Base-by-base conservation (phyloP, 92 coral and sea anemone genomes). In the Hydrozoanthus gracilis region DNA sequence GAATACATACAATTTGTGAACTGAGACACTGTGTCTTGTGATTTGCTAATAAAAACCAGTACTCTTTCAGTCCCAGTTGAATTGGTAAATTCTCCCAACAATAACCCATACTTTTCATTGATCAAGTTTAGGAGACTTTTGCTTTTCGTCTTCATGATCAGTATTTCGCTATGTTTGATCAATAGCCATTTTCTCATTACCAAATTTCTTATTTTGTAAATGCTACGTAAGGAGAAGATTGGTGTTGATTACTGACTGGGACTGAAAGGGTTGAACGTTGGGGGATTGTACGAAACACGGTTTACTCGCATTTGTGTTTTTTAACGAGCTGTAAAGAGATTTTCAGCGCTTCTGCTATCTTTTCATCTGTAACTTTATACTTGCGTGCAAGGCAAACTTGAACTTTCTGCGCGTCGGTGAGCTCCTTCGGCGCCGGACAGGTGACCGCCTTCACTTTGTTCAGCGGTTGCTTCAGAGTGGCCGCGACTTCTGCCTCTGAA, bases 301-400 rank as follows among this genome's bases (percentile, higher is more conserved):
- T 15, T 72, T 79, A 79, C 13, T 50, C 27, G 62, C 85, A 80
- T 80, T 80, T 80, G 35, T 80, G 74, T 66, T 80, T 80, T 61
- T 65, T 65, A 11, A 80, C 62, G 35, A 80, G 73, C 2, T 64
- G 60, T 51, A 16, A 2, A 16, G 48, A 17, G 1, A 80, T 5
- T 3, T 20, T 50, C 4, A 80, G 48, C 27, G 27, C 4, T 17
- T 48, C 17, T 50, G 85, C 85, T 17, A 80, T 66, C 49, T 66
- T 18, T 18, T 13, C 13, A 46, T 80, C 74, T 64, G 73, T 49
- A 9, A 64, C 44, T 8, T 46, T 16, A 27, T 56, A 78, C 13
- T 80, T 80, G 16, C 85, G 72, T 46, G 50, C 11, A 10, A 39
- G 73, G 75, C 85, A 80, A 18, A 80, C 74, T 48, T 48, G 61